Conservation (phyloP, 2,888 invertebrate genomes). For the Dendrolimus houi region DNA sequence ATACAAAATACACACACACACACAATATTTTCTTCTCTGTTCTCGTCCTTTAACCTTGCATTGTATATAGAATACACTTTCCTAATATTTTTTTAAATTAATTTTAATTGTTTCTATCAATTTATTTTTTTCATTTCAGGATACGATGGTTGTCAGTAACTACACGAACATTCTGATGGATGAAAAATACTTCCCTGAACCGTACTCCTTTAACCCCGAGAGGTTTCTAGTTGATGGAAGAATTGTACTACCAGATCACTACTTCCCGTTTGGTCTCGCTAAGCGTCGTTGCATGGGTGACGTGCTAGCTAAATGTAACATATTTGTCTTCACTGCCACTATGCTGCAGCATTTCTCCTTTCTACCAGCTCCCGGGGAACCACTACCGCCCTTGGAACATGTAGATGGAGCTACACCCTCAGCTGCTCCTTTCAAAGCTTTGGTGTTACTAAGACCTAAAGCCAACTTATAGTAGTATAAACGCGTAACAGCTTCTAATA, state of each 20-base stretch:
- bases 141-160: conserved; percentile 87
- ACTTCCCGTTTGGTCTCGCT: conserved; percentile 86
- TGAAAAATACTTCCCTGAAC: conserved; percentile 80
- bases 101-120: too few species aligned
- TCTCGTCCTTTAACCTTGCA: too few species aligned
- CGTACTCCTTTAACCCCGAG: conserved; percentile 84
- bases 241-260: conserved; percentile 79
- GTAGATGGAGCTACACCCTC: conserved; percentile 88
- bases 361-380: conserved; percentile 78
- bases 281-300: conserved; percentile 91
- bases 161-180: conserved; percentile 84
- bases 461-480: too few species aligned
- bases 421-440: conserved; percentile 82
- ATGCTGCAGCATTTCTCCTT: conserved; percentile 85
- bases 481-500: too few species aligned
- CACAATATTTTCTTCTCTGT: too few species aligned
- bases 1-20: too few species aligned
- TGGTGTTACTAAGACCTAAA: conserved; percentile 68
- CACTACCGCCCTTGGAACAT: conserved; percentile 79
- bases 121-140: conserved; percentile 53
- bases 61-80: too few species aligned
- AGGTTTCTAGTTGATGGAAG: conserved; percentile 81
- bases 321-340: conserved; percentile 85
- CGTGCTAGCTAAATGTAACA: conserved; percentile 82
- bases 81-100: too few species aligned